Evolutionary conservation across 2,113 vertebrate species (phyloP).

Genomic region (Xerus inauris): DNA sequence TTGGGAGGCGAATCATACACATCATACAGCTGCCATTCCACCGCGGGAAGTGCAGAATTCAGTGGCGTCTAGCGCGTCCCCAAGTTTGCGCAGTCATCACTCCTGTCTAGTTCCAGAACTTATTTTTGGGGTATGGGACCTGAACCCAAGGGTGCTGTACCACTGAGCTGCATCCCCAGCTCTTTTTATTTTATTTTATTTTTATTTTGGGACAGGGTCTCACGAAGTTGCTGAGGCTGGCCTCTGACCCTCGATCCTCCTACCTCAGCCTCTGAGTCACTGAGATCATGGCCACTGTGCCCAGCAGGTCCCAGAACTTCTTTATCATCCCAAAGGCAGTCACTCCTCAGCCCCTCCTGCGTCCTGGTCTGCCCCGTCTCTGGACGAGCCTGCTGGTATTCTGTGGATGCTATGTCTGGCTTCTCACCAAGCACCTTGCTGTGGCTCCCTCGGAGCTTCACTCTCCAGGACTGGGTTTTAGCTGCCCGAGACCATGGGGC

Average conservation of each 20-base stretch:
- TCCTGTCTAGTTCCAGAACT: background rate
- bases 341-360: fast-evolving
- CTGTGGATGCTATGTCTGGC: fast-evolving
- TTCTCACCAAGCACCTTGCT: fast-evolving
- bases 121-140: background rate
- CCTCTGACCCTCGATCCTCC: background rate
- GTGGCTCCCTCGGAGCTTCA: fast-evolving
- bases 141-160: background rate
- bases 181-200: background rate
- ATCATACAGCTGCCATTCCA: background rate
- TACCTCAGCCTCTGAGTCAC: background rate
- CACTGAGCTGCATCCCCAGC: background rate
- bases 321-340: background rate
- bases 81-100: fast-evolving
- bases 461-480: too few species aligned
- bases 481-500: background rate
- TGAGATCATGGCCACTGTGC: background rate
- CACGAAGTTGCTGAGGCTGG: background rate
- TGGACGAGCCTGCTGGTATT: background rate
- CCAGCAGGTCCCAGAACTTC: background rate
- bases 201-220: background rate
- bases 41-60: fast-evolving
- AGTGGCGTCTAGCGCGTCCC: fast-evolving
- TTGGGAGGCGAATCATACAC: fast-evolving
- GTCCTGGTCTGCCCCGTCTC: fast-evolving